phyloP scores from a whole-genome alignment of 2,888 invertebrate species.

The Melanostoma mellinum region DNA sequence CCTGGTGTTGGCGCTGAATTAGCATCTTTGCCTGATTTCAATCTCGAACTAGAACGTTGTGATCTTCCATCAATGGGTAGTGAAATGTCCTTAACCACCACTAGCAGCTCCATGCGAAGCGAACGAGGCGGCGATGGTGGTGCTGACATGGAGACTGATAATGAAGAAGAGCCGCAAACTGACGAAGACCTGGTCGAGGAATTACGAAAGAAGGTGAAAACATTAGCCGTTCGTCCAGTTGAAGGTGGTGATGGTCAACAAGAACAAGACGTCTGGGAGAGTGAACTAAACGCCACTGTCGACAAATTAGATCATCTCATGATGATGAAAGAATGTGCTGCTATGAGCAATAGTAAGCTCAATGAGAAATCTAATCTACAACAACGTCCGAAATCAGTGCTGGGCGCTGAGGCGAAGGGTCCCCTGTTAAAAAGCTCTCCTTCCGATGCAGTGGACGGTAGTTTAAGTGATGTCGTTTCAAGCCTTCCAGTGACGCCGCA shows the following conservation, averaged over 20 bases:
- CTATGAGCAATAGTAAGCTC: conserved; percentile 64
- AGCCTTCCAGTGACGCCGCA: conserved; percentile 81
- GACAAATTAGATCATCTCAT: conserved; percentile 89
- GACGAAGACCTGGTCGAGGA: conserved; percentile 85
- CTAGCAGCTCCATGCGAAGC: conserved; percentile 75
- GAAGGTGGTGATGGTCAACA: conserved; percentile 88
- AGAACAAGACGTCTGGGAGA: conserved; percentile 86
- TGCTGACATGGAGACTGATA: conserved; percentile 68
- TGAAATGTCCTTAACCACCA: conserved; percentile 83
- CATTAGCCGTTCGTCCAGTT: conserved; percentile 88
- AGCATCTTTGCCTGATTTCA: conserved; percentile 82
- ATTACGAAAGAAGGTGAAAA: conserved; percentile 87
- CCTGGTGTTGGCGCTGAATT: conserved; percentile 91
- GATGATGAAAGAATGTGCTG: conserved; percentile 85
- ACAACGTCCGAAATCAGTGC: conserved; percentile 43
- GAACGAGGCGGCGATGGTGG: conserved; percentile 58
- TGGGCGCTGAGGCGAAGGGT: conserved; percentile 73
- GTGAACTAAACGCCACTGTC: conserved; percentile 89
- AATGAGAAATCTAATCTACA: conserved; percentile 23
- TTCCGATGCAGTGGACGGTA: conserved; percentile 23
- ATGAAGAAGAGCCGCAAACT: conserved; percentile 75
- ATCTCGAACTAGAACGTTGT: conserved; percentile 84
- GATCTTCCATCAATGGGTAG: conserved; percentile 83
- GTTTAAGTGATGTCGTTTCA: conserved; percentile 49
- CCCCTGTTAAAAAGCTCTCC: conserved; percentile 73